Evolutionary conservation across 2,797 vertebrate species (phyloP).

Genomic region (Gorsachius magnificus): DNA sequence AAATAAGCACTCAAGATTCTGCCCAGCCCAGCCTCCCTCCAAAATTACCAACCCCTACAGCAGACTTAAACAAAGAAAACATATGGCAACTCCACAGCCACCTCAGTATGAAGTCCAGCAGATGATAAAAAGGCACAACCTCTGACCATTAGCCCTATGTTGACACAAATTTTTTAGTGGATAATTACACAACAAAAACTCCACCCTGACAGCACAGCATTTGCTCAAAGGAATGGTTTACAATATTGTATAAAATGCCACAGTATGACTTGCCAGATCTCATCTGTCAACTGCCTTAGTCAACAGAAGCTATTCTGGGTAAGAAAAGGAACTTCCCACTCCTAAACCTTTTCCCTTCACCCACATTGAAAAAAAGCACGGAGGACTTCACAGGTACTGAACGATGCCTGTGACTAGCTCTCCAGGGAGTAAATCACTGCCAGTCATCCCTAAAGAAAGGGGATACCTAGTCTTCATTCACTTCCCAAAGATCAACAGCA

Average conservation of each 20-base stretch:
- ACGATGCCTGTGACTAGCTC: neutral
- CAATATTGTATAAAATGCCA: neutral
- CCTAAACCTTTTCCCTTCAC: neutral
- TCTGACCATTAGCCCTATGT: neutral
- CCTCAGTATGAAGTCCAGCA: neutral
- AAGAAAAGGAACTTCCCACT: neutral
- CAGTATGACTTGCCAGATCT: neutral
- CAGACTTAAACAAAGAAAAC: neutral
- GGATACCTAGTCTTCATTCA: neutral
- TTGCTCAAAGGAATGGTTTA: neutral
- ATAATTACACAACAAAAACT: neutral
- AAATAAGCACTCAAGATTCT: neutral
- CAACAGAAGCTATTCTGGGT: neutral
- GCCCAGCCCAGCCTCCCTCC: neutral
- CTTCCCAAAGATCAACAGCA: neutral
- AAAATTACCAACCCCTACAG: neutral
- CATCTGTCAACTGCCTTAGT: neutral
- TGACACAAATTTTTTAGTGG: neutral
- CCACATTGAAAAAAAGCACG: neutral
- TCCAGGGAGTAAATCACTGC: neutral
- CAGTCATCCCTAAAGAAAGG: neutral
- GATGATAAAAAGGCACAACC: neutral
- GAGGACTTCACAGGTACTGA: neutral
- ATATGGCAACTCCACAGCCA: neutral
- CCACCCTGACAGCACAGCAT: neutral